Percentiles rank a stretch among this genome's conserved stretches.
These are phyloP conservation scores for Anseranas semipalmata DNA, from an alignment of 2,113 vertebrate genomes.

Conservation along the genomic window DNA sequence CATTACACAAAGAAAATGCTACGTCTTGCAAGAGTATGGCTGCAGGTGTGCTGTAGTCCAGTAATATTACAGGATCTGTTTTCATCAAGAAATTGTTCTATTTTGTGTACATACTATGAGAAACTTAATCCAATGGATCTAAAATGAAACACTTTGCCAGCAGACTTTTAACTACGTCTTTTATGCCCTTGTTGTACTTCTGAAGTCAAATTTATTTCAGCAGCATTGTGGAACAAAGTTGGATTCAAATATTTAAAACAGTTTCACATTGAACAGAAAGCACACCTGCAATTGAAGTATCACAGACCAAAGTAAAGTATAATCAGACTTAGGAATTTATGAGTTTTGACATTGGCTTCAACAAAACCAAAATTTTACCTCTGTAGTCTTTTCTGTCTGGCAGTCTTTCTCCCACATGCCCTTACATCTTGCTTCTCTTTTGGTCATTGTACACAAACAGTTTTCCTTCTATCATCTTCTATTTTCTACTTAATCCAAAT, in stretches of 20 bases:
- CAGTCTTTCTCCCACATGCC: neutral
- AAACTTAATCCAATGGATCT: neutral
- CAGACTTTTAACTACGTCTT: neutral
- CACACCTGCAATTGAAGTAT: neutral
- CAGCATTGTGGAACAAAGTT: neutral
- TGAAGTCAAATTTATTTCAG: neutral
- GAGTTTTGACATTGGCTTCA: neutral
- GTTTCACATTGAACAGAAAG: neutral
- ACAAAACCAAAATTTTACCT: neutral
- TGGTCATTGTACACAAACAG: neutral
- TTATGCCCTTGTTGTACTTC: neutral
- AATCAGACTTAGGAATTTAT: neutral
- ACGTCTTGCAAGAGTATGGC: neutral
- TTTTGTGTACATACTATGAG: neutral
- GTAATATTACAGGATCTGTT: neutral
- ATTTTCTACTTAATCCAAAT: neutral
- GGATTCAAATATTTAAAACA: neutral
- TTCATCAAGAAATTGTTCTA: neutral
- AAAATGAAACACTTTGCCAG: neutral
- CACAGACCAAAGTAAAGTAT: neutral
- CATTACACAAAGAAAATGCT: neutral
- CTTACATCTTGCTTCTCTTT: neutral
- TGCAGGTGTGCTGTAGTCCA: neutral
- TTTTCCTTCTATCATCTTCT: neutral
- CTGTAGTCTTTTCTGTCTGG: neutral